Conservation (phyloP, 2,113 vertebrate species). For the Psittacula cyanocephala region DNA sequence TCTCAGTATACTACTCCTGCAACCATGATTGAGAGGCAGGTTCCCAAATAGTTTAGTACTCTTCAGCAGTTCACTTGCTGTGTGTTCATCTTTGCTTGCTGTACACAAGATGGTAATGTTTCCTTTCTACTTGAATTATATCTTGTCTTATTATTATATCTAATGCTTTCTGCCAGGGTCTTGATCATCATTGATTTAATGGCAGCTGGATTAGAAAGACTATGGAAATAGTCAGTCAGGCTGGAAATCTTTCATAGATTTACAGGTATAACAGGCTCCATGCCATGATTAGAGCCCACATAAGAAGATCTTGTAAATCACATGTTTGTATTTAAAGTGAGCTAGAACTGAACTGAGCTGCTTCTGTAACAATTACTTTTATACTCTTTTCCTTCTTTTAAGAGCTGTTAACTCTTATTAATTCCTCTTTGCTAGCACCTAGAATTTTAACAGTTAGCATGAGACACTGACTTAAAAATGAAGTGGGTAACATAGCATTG, state of each 20-base stretch:
- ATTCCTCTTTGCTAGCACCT: neutral
- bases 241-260: neutral
- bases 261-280: neutral
- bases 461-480: neutral
- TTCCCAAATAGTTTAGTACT: neutral
- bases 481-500: neutral
- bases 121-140: neutral
- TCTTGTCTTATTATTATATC: neutral
- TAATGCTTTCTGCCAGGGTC: neutral
- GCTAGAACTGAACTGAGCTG: neutral
- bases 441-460: neutral
- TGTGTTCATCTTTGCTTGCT: neutral
- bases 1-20: neutral
- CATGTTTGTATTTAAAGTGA: neutral
- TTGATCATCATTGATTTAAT: neutral
- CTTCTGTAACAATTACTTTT: neutral
- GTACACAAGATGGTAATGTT: neutral
- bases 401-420: neutral
- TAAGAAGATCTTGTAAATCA: neutral
- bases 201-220: neutral
- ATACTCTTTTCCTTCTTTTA: neutral
- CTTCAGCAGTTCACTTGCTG: neutral
- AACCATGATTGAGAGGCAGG: neutral
- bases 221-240: neutral
- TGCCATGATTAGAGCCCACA: neutral